Conservation (phyloP, 2,113 vertebrate genomes). For the Budorcas taxicolor region DNA sequence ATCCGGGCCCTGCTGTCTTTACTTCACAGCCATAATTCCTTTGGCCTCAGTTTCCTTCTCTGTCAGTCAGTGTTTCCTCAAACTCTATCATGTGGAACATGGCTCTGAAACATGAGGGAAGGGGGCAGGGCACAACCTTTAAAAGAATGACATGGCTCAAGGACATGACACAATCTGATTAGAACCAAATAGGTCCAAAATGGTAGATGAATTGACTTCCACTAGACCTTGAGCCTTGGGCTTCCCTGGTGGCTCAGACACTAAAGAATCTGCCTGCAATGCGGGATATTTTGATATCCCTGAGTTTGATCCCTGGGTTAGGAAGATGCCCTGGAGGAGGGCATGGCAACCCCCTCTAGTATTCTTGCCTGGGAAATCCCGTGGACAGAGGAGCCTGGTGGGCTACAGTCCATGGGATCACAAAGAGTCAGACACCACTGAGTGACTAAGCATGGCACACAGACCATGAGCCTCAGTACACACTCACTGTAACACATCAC, state of each 20-base stretch:
- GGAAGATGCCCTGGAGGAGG: background rate
- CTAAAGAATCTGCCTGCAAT: background rate
- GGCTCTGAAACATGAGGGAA: background rate
- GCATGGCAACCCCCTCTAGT: background rate
- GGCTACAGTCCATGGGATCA: background rate
- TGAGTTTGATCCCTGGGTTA: background rate
- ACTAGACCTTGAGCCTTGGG: background rate
- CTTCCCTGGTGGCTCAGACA: background rate
- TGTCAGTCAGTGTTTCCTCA: background rate
- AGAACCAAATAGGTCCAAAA: background rate
- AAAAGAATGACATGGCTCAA: background rate
- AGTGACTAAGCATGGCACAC: background rate
- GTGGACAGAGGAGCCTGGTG: rapidly evolving
- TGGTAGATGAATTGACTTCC: background rate
- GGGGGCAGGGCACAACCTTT: background rate
- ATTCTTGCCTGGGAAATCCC: background rate
- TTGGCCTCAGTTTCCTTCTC: background rate
- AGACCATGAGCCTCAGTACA: background rate
- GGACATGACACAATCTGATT: background rate
- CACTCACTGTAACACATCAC: background rate
- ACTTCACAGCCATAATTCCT: background rate
- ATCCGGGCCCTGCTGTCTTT: background rate
- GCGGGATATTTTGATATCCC: background rate
- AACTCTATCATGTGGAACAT: background rate
- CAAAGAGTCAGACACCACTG: background rate